Evolutionary conservation across 2,113 vertebrate genomes (phyloP), one percentile per base, ranked within the genome.

Genomic region (Psophia crepitans): DNA sequence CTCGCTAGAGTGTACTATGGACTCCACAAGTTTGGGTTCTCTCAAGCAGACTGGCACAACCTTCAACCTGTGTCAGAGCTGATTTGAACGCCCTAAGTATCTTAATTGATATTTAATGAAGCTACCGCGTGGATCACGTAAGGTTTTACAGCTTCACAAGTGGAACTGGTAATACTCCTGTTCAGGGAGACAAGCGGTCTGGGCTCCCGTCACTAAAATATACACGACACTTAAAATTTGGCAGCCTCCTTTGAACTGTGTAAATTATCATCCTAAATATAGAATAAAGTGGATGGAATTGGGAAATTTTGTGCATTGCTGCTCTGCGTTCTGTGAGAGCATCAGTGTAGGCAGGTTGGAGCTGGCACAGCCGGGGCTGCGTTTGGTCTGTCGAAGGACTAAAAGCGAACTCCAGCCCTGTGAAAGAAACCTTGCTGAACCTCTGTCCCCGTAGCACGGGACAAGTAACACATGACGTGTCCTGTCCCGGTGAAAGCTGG

Each of bases 101-200:
- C 49, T 84, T 84, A 85, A 94, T 49, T 79, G 46, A 13, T 41
- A 8, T 83, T 96, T 90, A 93, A 83, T 43, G 44, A 75, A 54
- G 51, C 16, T 68, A 5, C 21, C 8, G 7, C 0, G 0, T 28
- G 51, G 61, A 24, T 89, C 6, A 70, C 63, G 14, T 11, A 14
- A 80, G 32, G 63, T 49, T 61, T 63, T 88, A 32, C 3, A 43
- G 44, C 21, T 79, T 85, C 30, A 21, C 24, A 9, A 13, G 44
- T 35, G 39, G 82, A 53, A 43, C 5, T 61, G 66, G 54, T 39
- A 60, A 35, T 33, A 6, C 4, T 82, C 35, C 1, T 1, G 6
- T 26, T 53, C 30, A n/a, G 22, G 61, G 44, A 92, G 9, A 57
- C 41, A 46, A 82, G 41, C 44, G 68, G 27, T 39, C 44, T 0